Conservation (phyloP, 1,140 invertebrate genomes). For the Neodiprion fabricii region DNA sequence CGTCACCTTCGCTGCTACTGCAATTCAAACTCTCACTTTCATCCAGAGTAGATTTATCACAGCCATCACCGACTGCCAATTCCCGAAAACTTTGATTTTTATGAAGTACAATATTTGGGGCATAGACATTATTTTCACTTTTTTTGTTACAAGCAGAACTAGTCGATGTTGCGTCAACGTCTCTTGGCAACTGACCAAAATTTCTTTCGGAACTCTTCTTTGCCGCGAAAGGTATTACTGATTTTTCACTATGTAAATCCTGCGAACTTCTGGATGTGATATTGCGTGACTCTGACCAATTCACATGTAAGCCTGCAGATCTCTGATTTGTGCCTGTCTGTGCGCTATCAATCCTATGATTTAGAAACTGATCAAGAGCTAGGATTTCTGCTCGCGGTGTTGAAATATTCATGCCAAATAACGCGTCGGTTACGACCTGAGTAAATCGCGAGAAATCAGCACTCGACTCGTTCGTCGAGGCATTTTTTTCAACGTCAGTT, state of each 20-base stretch:
- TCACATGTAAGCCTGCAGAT: not conserved
- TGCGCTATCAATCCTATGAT: not conserved
- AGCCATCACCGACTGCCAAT: not conserved
- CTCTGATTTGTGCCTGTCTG: not conserved
- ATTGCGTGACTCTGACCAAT: not conserved
- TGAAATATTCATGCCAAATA: not conserved
- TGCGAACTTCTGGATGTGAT: not conserved
- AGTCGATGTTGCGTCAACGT: constrained; percentile 45
- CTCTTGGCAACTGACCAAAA: constrained; percentile 35
- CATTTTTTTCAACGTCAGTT: not conserved
- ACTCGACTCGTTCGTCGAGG: not conserved
- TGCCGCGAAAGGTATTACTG: not conserved
- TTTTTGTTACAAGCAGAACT: constrained; percentile 20
- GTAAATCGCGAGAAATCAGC: not conserved
- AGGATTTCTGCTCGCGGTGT: not conserved
- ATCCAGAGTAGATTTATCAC: constrained; percentile 27
- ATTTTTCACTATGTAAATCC: not conserved
- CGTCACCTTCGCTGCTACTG: constrained; percentile 40
- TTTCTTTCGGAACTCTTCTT: constrained; percentile 24
- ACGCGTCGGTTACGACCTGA: not conserved
- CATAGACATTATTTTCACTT: constrained; percentile 5
- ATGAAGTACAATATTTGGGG: not conserved
- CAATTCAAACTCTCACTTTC: constrained; percentile 38
- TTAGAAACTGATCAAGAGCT: not conserved
- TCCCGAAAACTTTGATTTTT: not conserved